These are phyloP conservation scores for Tetheella fluctuosa DNA, from an alignment of 2,888 invertebrate species.

Conservation along the genomic window DNA sequence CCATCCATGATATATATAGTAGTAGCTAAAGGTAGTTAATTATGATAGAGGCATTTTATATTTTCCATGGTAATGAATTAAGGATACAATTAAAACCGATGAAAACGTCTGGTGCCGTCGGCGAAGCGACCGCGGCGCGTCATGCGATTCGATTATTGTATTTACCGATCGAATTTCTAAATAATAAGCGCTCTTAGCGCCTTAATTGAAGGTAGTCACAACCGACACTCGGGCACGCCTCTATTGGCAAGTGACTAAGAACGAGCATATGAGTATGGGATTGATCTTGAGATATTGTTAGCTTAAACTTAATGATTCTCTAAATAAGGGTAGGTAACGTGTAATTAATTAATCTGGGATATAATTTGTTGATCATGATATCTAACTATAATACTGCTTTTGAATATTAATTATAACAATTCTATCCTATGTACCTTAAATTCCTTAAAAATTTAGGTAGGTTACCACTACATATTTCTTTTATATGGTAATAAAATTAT, in stretches of 20 bases:
- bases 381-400: no score
- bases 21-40: neutral
- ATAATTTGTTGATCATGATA: no score
- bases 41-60: neutral
- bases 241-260: conserved; percentile 19
- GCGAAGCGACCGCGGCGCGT: conserved; percentile 54
- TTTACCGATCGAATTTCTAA: conserved; percentile 72
- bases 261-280: conserved; percentile 23
- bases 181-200: conserved; percentile 70
- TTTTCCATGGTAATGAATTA: conserved; percentile 9
- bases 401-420: no score
- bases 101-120: conserved; percentile 26
- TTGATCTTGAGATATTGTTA: conserved; percentile 42
- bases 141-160: conserved; percentile 71
- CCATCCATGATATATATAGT: neutral
- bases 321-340: no score
- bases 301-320: no score
- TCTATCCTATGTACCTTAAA: no score
- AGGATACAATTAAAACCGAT: conserved; percentile 44
- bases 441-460: no score
- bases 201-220: conserved; percentile 71
- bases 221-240: conserved; percentile 56
- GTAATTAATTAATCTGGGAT: no score
- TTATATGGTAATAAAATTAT: no score
- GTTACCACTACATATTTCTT: no score